phyloP scores from a whole-genome alignment of 1,140 invertebrate species.

The Drosophila guanche region DNA sequence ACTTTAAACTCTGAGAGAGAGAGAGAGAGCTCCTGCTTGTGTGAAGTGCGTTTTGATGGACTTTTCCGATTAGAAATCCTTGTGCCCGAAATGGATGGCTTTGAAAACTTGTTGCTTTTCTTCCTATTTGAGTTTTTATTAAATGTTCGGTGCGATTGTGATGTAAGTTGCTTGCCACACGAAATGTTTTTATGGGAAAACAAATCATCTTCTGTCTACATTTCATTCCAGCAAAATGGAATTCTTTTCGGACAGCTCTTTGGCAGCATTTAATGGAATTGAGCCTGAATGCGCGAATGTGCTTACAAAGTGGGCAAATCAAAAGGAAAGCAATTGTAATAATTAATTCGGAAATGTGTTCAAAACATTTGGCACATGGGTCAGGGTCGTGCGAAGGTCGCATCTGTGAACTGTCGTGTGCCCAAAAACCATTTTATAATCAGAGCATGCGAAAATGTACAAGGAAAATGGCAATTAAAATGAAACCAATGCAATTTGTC shows the following conservation, averaged over 20 bases:
- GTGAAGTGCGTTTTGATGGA: conserved; percentile 26
- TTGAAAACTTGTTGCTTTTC: conserved; percentile 40
- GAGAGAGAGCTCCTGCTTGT: conserved; percentile 17
- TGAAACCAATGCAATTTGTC: conserved; percentile 1
- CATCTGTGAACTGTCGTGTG: conserved; percentile 26
- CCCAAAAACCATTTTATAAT: not conserved
- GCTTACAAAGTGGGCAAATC: conserved; percentile 5
- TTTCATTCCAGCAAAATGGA: conserved; percentile 31
- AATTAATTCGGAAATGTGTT: conserved; percentile 17
- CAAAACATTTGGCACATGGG: conserved; percentile 7
- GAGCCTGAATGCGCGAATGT: conserved; percentile 39
- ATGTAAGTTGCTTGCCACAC: conserved; percentile 58
- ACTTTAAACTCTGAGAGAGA: conserved; percentile 9
- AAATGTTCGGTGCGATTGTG: conserved; percentile 34
- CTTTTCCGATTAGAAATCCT: conserved; percentile 27
- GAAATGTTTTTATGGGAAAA: conserved; percentile 51
- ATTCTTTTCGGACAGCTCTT: conserved; percentile 49
- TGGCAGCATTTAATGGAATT: conserved; percentile 68
- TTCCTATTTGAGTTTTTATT: conserved; percentile 11
- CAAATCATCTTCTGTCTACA: conserved; percentile 49
- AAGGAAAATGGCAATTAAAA: conserved; percentile 10
- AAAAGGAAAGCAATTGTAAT: conserved; percentile 45
- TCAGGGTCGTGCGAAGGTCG: conserved; percentile 31
- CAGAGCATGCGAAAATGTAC: not conserved
- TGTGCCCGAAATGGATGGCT: conserved; percentile 16